Conservation (phyloP, 1,140 invertebrate species). For the Brachionus paranguensis region DNA sequence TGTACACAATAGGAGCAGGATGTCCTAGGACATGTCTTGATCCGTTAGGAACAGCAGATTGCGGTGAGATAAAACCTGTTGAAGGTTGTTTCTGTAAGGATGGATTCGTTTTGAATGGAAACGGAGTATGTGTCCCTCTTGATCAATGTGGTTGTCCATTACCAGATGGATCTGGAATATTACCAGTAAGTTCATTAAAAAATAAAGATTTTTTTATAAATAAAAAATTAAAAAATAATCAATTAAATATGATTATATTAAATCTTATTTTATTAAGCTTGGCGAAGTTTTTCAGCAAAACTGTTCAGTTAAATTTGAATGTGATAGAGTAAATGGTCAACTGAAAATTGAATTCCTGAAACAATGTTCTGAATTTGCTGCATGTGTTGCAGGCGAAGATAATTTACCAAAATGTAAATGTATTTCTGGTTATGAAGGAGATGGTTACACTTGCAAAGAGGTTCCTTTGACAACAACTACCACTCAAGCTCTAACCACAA, state of each 20-base stretch:
- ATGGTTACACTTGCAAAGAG: neutral
- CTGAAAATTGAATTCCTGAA: neutral
- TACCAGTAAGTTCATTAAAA: neutral
- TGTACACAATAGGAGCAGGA: neutral
- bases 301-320: neutral
- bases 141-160: conserved; percentile 30
- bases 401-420: neutral
- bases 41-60: neutral
- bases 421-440: neutral
- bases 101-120: neutral
- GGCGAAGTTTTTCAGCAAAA: neutral
- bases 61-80: neutral
- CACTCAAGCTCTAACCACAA: too few relatives aligned
- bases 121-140: neutral
- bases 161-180: neutral
- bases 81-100: conserved; percentile 37
- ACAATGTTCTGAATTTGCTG: neutral
- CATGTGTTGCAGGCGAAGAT: neutral
- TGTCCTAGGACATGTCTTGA: conserved; percentile 4
- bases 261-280: neutral
- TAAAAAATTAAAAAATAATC: too few relatives aligned
- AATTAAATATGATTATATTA: neutral
- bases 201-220: too few relatives aligned
- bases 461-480: too few relatives aligned
- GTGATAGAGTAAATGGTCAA: neutral